A percentile compares a stretch with the other conserved stretches of the same genome.
phyloP scores from a whole-genome alignment of 2,888 invertebrate species.

The Eurytoma adleriae region DNA sequence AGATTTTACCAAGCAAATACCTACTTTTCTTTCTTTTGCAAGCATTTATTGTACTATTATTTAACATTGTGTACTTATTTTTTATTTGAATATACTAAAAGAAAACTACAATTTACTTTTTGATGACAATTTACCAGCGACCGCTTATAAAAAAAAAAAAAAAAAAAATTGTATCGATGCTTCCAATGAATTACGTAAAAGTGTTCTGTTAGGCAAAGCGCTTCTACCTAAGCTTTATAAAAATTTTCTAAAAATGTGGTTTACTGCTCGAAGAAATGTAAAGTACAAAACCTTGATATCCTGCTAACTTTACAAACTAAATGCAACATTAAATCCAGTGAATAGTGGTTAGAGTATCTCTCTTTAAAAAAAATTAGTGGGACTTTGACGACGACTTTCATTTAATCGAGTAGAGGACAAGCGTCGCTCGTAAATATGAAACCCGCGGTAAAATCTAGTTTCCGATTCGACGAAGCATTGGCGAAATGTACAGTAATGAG shows the following conservation, averaged over 20 bases:
- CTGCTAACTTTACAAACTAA: slow-evolving; percentile 19
- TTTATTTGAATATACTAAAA: neutral
- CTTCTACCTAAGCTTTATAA: neutral
- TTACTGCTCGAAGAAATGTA: slow-evolving; percentile 26
- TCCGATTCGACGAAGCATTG: slow-evolving; percentile 13
- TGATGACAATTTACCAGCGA: slow-evolving; percentile 4
- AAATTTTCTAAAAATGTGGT: neutral
- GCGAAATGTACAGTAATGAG: slow-evolving; percentile 19
- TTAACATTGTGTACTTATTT: neutral
- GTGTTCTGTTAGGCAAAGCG: slow-evolving; percentile 35
- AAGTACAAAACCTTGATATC: neutral
- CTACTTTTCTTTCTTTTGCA: slow-evolving; percentile 1
- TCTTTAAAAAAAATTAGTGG: slow-evolving; percentile 21
- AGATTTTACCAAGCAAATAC: slow-evolving; percentile 41
- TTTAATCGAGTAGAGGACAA: slow-evolving; percentile 22
- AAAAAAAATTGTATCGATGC: neutral
- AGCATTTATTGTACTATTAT: neutral
- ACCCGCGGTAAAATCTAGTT: slow-evolving; percentile 44
- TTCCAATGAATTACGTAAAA: neutral
- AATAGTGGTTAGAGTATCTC: slow-evolving; percentile 13
- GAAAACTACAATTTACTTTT: slow-evolving; percentile 2
- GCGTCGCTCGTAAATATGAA: slow-evolving; percentile 7
- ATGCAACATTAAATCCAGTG: slow-evolving; percentile 17
- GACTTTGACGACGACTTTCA: slow-evolving; percentile 12
- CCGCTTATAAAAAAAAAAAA: neutral